A percentile compares a stretch with the other conserved stretches of the same genome.
These are phyloP conservation scores for Tragelaphus oryx DNA, from an alignment of 2,797 vertebrate genomes.

Conservation along the genomic window DNA sequence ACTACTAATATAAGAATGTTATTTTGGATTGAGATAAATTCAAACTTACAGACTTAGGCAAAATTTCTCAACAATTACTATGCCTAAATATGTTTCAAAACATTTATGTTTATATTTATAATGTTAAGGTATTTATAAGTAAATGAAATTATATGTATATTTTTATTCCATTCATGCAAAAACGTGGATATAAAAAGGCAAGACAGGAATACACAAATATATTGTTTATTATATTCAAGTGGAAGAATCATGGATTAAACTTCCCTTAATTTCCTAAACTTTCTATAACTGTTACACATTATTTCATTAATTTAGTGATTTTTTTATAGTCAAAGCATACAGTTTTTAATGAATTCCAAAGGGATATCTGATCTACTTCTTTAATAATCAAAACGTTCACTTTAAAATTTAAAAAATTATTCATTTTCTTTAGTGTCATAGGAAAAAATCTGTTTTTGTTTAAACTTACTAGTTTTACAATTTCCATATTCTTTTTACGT, in stretches of 20 bases:
- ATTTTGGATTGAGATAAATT: not conserved
- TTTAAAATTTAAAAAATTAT: not conserved
- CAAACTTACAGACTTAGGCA: not conserved
- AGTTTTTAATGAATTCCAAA: not conserved
- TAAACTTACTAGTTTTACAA: conserved; percentile 77
- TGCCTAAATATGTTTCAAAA: not conserved
- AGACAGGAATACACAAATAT: not conserved
- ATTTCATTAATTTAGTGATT: not conserved
- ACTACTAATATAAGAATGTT: not conserved
- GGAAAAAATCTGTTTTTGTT: not conserved
- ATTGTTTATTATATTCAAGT: not conserved
- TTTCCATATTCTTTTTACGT: conserved; percentile 72
- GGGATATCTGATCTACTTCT: not conserved
- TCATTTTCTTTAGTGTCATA: not conserved
- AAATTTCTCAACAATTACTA: not conserved
- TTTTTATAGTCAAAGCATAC: not conserved
- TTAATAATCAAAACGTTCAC: not conserved
- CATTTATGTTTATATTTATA: not conserved
- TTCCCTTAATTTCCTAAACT: not conserved
- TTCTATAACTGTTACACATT: not conserved
- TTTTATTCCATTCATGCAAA: not conserved
- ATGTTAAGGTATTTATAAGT: not conserved
- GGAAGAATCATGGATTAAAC: not conserved
- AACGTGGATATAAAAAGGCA: not conserved
- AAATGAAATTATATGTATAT: not conserved